Evolutionary conservation across 2,888 invertebrate species (phyloP), one percentile per base, ranked within the genome.

Genomic region (Heliconius erato): DNA sequence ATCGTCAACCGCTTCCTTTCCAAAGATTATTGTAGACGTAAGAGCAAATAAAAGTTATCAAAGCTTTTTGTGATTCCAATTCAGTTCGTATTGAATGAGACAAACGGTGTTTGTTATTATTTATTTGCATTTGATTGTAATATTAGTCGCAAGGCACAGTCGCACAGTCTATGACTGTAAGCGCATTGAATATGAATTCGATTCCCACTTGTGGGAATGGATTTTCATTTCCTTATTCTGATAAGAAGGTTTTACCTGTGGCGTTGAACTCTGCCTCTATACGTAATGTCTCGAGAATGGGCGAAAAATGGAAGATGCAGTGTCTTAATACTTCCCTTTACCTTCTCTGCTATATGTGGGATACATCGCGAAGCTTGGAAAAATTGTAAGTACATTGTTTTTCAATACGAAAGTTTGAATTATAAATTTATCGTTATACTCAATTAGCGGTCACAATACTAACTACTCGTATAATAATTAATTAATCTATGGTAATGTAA

Each of bases 1-100:
- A 92, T 94, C 93, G 94, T 93, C 93, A 94, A 93, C 93, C 92
- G 94, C 92, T 95, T 95, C 94, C 94, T 94, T 91, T 94, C 92
- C 89, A 91, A 89, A 94, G 94, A 95, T 95, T 93, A 94, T 94
- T 94, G 93, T 93, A 91, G 93, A 93, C 92, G 89, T 89, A 86
- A 89, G 89, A 91, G 93, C 93, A 94, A 95, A 95, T 95, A 95
- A 93, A 92, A 93, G 88, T 91, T 94, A 94, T 95, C 94, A 88
- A 83, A 69, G 69, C 28, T 63, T 63, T 28, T 81, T 77, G 80
- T 76, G 54, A 76, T 76, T 44, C 44, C 71, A 72, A 72, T 81
- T 49, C 12, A 28, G 67, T 44, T 28, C 44, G 14, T 67, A 67
- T 65, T 78, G 77, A 16, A 78, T 44, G 28, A 65, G 44, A 78